Conservation (phyloP, 2,797 vertebrate species). For the Acipenser ruthenus region DNA sequence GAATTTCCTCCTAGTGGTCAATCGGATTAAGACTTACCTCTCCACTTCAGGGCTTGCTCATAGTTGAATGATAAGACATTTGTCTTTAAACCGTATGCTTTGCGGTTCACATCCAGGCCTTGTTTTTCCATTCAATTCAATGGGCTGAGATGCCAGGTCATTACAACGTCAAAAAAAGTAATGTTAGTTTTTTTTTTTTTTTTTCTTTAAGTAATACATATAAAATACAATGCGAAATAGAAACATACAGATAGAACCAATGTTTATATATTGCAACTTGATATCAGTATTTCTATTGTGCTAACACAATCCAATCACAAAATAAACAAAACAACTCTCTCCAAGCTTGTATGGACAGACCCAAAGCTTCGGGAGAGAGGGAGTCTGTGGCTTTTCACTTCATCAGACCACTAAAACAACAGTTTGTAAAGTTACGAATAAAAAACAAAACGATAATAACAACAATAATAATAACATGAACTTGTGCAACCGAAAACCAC, state of each 20-base stretch:
- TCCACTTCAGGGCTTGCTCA: too few relatives aligned
- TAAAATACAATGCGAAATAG: too few relatives aligned
- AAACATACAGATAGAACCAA: conserved; percentile 34
- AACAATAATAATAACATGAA: conserved; percentile 24
- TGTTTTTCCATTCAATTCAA: too few relatives aligned
- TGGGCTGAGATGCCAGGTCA: too few relatives aligned
- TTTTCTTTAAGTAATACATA: too few relatives aligned
- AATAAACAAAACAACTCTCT: conserved; percentile 35
- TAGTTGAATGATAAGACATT: too few relatives aligned
- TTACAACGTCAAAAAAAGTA: too few relatives aligned
- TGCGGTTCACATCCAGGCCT: too few relatives aligned
- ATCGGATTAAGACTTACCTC: too few relatives aligned
- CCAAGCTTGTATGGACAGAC: conserved; percentile 33
- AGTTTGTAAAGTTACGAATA: neutral
- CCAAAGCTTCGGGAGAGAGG: neutral
- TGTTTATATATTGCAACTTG: conserved; percentile 34
- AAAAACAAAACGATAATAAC: neutral
- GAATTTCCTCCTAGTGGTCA: too few relatives aligned
- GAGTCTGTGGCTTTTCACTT: conserved; percentile 9
- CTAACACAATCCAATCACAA: conserved; percentile 56
- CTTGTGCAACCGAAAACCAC: conserved; percentile 37
- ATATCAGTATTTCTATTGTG: conserved; percentile 53
- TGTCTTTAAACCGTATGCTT: too few relatives aligned
- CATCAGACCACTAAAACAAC: conserved; percentile 6
- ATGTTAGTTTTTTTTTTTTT: too few relatives aligned